Evolutionary conservation across 2,113 vertebrate species (phyloP), one percentile per base, ranked within the genome.

Genomic region (Pungitius pungitius): DNA sequence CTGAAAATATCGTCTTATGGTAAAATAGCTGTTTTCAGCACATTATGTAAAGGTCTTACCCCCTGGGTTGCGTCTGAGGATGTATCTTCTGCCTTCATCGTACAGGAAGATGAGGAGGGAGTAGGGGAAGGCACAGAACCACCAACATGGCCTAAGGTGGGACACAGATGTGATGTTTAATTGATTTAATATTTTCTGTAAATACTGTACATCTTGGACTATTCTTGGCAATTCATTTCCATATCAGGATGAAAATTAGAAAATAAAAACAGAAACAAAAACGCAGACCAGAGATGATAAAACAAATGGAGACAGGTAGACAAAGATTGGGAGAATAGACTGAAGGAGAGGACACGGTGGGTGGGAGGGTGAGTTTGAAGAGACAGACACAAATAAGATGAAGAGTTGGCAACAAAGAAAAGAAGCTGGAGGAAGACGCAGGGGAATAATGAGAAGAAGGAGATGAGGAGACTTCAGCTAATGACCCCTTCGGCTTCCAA

Each of bases 41-140:
- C 33, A 35, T 35, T 35, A 20, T 40, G 54, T 18, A 0, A 35
- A 22, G 2, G 2, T 75, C 87, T 92, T 91, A 95, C 94, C 94
- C 74, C 94, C 94, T 73, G 94, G 94, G 83, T 85, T 90, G 65
- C 93, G 90, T 86, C 94, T 84, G 69, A 95, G 89, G 71, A 95
- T 90, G 55, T 94, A 94, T 90, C 91, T 93, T 86, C 94, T 89
- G 56, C 22, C 89, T 87, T 95, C 94, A 85, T 95, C 94, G 12
- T 95, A 95, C 54, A 94, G 43, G 83, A 95, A 95, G 86, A 95
- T 94, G 73, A 95, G 80, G 55, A 94, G 83, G 54, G 92, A 92
- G 70, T 94, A 94, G 20, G 94, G 94, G 81, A 95, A 91, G 74
- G 92, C 94, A 71, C 94, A 95, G 88, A 95, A 94, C 94, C 94